Percentiles rank a stretch among this genome's conserved stretches.
Evolutionary conservation across 2,797 vertebrate species (phyloP).

Genomic region (Coregonus ussuriensis): DNA sequence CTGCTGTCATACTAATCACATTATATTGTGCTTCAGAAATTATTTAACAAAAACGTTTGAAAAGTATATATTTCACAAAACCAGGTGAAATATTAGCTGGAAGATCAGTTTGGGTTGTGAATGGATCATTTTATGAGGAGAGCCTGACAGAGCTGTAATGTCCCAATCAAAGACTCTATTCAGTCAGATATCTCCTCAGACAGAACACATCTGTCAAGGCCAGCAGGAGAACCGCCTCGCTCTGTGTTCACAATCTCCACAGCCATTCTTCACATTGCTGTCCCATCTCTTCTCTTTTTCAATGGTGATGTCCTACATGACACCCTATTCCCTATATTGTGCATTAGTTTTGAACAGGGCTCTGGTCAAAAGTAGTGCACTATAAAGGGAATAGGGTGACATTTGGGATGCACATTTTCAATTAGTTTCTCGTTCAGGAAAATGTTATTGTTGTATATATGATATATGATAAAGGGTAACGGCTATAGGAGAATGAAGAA

Average conservation of each 20-base stretch:
- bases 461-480: neutral
- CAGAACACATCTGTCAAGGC: slow-evolving; percentile 7
- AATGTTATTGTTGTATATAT: too few species aligned
- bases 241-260: neutral
- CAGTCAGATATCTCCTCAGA: slow-evolving; percentile 9
- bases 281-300: too few species aligned
- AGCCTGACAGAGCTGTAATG: slow-evolving; percentile 20
- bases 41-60: neutral
- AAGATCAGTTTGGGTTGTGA: slow-evolving; percentile 13
- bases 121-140: slow-evolving; percentile 1
- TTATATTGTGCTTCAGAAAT: neutral
- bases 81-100: slow-evolving; percentile 12
- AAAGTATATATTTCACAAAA: neutral
- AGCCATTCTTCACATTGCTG: too few species aligned
- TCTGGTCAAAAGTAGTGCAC: too few species aligned
- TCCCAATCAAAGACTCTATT: slow-evolving; percentile 24
- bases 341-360: too few species aligned
- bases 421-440: too few species aligned
- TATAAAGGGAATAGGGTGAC: too few species aligned
- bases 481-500: neutral
- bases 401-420: too few species aligned
- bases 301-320: too few species aligned
- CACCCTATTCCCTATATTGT: too few species aligned
- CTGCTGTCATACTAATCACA: neutral
- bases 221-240: neutral